Evolutionary conservation across 2,797 vertebrate genomes (phyloP).

Genomic region (Mus spretus): DNA sequence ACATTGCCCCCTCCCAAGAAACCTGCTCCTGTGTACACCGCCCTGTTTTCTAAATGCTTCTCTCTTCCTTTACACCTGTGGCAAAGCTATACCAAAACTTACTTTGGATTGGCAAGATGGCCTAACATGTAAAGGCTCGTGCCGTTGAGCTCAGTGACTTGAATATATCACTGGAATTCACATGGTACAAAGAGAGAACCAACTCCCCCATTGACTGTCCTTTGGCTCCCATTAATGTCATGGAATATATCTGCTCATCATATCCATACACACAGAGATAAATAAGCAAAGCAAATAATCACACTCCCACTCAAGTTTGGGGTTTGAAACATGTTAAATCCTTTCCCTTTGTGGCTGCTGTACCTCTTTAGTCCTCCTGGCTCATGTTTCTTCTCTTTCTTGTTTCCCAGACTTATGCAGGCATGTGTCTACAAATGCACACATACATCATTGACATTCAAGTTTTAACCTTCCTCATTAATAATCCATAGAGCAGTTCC

Average conservation of each 20-base stretch:
- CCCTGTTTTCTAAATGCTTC: not conserved
- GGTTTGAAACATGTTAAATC: not conserved
- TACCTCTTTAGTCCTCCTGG: not conserved
- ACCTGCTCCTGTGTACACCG: not conserved
- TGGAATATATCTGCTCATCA: not conserved
- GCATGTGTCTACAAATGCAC: not conserved
- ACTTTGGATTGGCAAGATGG: not conserved
- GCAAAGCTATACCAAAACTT: not conserved
- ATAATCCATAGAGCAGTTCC: not conserved
- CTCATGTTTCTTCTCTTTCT: conserved; percentile 8
- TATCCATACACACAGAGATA: not conserved
- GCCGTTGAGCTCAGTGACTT: not conserved
- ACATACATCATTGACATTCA: not conserved
- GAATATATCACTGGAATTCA: not conserved
- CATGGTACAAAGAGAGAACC: not conserved
- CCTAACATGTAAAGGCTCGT: not conserved
- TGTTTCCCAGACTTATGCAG: not conserved
- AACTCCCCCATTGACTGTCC: not conserved
- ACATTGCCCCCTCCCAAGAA: not conserved
- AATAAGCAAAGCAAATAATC: not conserved
- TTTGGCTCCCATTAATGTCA: not conserved
- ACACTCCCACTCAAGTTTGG: not conserved
- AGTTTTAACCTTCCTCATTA: not conserved
- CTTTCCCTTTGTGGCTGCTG: not conserved
- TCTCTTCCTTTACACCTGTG: not conserved